A percentile compares a stretch with the other conserved stretches of the same genome.
These are phyloP conservation scores for Hypsibius dujardini DNA, from an alignment of 1,140 invertebrate genomes.

Conservation along the genomic window DNA sequence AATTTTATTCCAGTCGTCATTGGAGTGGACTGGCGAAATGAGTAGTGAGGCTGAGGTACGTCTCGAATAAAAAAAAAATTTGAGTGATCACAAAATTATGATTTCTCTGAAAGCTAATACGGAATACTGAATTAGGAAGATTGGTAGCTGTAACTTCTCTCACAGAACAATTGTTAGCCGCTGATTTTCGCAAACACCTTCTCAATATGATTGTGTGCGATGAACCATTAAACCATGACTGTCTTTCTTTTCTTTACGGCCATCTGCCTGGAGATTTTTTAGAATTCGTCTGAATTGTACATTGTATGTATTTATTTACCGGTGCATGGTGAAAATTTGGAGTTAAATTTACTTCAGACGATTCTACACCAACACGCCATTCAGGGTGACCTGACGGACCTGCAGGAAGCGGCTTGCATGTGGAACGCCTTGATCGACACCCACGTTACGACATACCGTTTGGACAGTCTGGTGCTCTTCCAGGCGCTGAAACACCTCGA, in stretches of 20 bases:
- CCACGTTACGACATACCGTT: neutral
- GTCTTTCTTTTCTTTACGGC: too few species aligned
- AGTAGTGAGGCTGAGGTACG: slow-evolving; percentile 30
- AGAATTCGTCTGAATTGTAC: too few species aligned
- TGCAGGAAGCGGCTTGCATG: slow-evolving; percentile 55
- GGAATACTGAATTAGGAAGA: too few species aligned
- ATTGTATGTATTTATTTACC: too few species aligned
- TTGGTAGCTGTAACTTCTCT: too few species aligned
- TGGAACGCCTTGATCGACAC: neutral
- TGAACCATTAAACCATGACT: too few species aligned
- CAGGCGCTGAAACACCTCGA: slow-evolving; percentile 13
- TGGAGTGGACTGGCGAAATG: slow-evolving; percentile 27
- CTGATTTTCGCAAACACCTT: slow-evolving; percentile 24
- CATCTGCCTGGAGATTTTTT: too few species aligned
- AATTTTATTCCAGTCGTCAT: neutral
- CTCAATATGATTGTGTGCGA: too few species aligned
- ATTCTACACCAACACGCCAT: slow-evolving; percentile 86
- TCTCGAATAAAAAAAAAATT: slow-evolving; percentile 25
- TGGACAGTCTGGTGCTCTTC: neutral
- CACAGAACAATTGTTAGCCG: slow-evolving; percentile 26
- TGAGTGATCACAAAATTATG: too few species aligned
- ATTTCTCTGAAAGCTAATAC: too few species aligned
- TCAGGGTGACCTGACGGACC: slow-evolving; percentile 69
- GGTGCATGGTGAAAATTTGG: too few species aligned
- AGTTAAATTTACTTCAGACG: slow-evolving; percentile 44